Conservation (phyloP, 2,888 invertebrate genomes). For the Caenorhabditis sp. region DNA sequence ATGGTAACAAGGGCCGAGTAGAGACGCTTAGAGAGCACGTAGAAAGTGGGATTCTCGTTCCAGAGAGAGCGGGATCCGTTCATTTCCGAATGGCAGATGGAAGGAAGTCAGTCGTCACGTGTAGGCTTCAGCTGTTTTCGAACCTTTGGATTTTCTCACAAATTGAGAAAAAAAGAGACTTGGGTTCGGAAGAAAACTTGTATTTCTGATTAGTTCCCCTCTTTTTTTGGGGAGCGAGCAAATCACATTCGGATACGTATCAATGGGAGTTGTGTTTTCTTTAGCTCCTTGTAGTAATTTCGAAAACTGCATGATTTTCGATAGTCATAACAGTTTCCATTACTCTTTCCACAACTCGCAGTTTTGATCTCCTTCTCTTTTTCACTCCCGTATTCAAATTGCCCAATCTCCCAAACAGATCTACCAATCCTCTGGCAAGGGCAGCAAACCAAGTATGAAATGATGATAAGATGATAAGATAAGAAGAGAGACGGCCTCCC, state of each 20-base stretch:
- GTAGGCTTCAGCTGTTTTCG: background rate
- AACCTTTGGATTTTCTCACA: background rate
- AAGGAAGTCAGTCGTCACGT: no score
- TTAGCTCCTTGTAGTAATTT: no score
- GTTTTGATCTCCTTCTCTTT: no score
- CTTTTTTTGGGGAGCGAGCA: no score
- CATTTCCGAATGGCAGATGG: constrained; percentile 1
- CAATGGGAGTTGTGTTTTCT: no score
- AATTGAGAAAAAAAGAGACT: background rate
- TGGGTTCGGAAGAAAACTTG: background rate
- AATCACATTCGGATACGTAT: no score
- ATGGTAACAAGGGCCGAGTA: constrained; percentile 29
- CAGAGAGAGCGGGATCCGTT: constrained; percentile 42
- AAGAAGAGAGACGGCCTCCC: background rate
- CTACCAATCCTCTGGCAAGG: no score
- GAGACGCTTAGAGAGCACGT: constrained; percentile 17
- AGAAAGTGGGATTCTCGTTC: constrained; percentile 43
- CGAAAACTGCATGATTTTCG: no score
- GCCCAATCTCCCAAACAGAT: no score
- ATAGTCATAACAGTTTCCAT: no score
- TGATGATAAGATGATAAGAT: constrained; percentile 5
- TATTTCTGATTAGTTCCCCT: background rate
- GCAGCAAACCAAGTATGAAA: background rate
- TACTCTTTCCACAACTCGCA: no score
- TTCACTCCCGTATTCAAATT: no score